Conservation (phyloP, 2,113 vertebrate genomes). For the Poicephalus meyeri region DNA sequence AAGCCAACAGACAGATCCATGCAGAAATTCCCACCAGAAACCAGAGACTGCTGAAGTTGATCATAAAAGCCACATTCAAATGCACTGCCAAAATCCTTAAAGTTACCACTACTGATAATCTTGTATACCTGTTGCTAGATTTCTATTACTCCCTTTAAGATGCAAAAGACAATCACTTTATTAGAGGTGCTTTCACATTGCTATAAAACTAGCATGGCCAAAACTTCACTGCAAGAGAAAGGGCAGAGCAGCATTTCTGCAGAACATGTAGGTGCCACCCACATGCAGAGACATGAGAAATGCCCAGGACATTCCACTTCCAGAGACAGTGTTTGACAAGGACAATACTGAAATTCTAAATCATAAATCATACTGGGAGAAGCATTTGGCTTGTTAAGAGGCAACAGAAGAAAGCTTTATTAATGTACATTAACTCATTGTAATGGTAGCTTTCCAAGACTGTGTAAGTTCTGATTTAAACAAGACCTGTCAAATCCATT, state of each 20-base stretch:
- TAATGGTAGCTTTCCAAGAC: background rate
- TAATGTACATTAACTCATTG: background rate
- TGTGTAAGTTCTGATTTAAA: background rate
- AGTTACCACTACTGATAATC: background rate
- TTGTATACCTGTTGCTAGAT: background rate
- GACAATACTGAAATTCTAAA: background rate
- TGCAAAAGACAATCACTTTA: background rate
- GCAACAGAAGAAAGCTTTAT: background rate
- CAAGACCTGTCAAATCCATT: background rate
- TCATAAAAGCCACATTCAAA: background rate
- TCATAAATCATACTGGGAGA: background rate
- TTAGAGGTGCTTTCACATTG: background rate
- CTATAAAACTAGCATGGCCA: background rate
- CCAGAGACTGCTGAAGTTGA: background rate
- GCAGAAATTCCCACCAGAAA: background rate
- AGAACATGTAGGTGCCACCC: accelerated
- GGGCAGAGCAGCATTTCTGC: background rate
- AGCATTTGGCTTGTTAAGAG: background rate
- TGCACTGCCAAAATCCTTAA: background rate
- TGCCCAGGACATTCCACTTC: background rate
- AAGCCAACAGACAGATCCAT: background rate
- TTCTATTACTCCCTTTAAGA: background rate
- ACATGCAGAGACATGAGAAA: background rate
- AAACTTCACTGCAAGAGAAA: background rate
- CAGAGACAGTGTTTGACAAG: background rate